Base-by-base conservation (phyloP, 1,140 invertebrate genomes). In the Drosophila equinoxialis region DNA sequence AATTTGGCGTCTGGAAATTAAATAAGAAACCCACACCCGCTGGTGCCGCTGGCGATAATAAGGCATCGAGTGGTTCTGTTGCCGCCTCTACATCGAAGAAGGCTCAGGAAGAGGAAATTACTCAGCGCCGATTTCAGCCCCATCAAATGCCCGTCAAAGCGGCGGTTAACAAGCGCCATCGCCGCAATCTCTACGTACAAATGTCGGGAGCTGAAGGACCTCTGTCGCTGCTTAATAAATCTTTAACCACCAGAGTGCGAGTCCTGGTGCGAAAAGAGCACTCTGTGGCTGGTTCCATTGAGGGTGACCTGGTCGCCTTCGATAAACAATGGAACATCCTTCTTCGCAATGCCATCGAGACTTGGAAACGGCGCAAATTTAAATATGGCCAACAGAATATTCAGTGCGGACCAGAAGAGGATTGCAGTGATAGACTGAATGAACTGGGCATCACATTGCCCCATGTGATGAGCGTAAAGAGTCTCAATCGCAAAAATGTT, bases 241-340 rank as follows among this genome's bases (percentile, higher is more conserved):
- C 93, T 69, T 94, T 96, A 81, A 93, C 94, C 55, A 92, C 92
- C 20, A 14, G 10, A 17, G 92, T 97, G 6, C 96, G 96, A 94
- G 95, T 95, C 26, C 93, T 94, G 61, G 95, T 95, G 0, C 94
- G 96, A 54, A 94, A 94, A 65, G 94, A 93, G 20, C 86, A 87
- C 13, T 94, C 94, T 10, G 93, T 98, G 17, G 94, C 97, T 74
- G 97, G 98, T 14, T 94, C 94, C 68, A 94, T 97, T 70, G 95
- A 95, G 64, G 98, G 96, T 3, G 96, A 94, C 79, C 92, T 99
- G 30, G 94, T 96, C 14, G 96, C 97, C 6, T 99, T 98, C 92
- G 98, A 99, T 92, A 98, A 98, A 92, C 97, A 98, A 90, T 98
- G 97, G 96, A 99, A 99, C 93, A 92, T 99, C 67, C 96, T 96